Conservation (phyloP, 2,113 vertebrate genomes). For the Rhinoderma darwinii region DNA sequence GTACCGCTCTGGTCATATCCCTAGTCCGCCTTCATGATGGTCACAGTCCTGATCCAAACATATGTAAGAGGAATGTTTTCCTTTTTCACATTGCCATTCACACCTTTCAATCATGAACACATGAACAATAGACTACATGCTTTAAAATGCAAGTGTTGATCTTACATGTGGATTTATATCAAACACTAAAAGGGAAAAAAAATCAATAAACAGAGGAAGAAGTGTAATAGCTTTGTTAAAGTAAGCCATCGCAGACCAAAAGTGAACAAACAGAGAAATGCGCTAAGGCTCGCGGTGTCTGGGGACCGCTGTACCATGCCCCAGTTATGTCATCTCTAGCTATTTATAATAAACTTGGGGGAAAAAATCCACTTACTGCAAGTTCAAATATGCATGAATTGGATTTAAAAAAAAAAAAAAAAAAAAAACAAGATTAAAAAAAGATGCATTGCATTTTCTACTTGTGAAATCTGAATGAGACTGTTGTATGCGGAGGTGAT, state of each 20-base stretch:
- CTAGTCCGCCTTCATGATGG: background rate
- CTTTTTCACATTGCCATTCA: background rate
- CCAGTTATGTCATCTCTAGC: conserved; percentile 48
- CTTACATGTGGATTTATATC: background rate
- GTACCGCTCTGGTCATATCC: background rate
- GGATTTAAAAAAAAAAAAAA: background rate
- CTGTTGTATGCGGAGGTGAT: background rate
- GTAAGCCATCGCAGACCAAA: conserved; percentile 15
- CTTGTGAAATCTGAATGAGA: background rate
- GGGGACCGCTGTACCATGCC: conserved; percentile 31
- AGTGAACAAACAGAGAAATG: conserved; percentile 11
- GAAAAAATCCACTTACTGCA: conserved; percentile 19
- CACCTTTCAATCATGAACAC: background rate
- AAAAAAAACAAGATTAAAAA: background rate
- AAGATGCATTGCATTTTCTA: background rate
- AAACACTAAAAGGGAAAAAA: conserved; percentile 12
- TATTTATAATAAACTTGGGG: conserved; percentile 41
- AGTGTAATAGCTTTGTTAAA: conserved; percentile 32
- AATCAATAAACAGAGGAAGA: conserved; percentile 34
- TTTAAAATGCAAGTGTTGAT: background rate
- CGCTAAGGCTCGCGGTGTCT: background rate
- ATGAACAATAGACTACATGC: background rate
- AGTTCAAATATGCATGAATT: conserved; percentile 54
- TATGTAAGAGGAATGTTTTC: background rate
- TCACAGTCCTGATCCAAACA: background rate